Evolutionary conservation across 2,888 invertebrate species (phyloP), one percentile per base, ranked within the genome.

Genomic region (Drosophila parthenogenetica): DNA sequence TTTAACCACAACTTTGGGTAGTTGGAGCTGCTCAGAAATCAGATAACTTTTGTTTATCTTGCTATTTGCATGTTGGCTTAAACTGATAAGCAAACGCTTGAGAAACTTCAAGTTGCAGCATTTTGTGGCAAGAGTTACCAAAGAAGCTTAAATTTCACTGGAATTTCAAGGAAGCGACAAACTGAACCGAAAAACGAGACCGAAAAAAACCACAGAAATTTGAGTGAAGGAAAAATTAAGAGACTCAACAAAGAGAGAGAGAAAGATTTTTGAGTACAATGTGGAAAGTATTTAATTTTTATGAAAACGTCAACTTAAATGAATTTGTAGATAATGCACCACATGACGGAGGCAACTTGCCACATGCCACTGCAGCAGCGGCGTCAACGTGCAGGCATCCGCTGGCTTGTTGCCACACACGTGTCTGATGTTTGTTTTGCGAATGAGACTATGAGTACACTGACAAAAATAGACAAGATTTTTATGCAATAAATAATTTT

Each of bases 261-360:
- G 22, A 5, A 5, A 22, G 22, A 16, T 13, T 19, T 45, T 16
- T 35, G 45, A 22, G 45, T 42, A 51, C 19, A 49, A 46, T n/a
- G 48, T n/a, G 17, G 14, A 54, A 67, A 80, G 73, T 73, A 72
- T 86, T 83, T 83, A 70, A 81, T 83, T 86, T 81, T 72, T 77
- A 80, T 77, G 69, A 73, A 69, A 69, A 71, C 79, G 73, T 79
- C 77, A 80, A 74, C 69, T 66, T 45, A 69, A 66, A 73, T 72
- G 79, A 81, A 79, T 77, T 71, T 29, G 29, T 29, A 72, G 69
- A 78, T 69, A 76, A 73, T 73, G 68, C 71, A 53, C 54, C 67
- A 61, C 58, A 42, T 29, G 37, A 49, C 69, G 58, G 63, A 50
- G 42, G 17, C 54, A 49, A 59, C 50, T 42, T 63, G 55, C 54